Percentiles rank a stretch among this genome's conserved stretches.
phyloP scores from a whole-genome alignment of 1,140 invertebrate species.

The Bombus balteatus region DNA sequence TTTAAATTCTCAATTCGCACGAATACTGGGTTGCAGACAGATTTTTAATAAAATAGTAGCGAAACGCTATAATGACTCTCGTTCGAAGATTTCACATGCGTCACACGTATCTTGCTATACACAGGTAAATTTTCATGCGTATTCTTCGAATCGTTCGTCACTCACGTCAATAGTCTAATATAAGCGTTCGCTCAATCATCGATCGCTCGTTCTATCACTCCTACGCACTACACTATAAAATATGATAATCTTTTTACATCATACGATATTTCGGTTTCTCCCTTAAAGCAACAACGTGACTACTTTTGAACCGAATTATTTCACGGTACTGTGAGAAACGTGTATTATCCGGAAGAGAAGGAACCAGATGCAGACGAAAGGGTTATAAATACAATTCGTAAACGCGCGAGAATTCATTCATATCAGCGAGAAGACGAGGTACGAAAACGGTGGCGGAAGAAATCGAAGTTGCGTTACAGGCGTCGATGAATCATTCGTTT shows the following conservation, averaged over 20 bases:
- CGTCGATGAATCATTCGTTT: conserved; percentile 42
- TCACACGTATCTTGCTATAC: too few species aligned
- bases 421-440: background rate
- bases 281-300: background rate
- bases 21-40: too few species aligned
- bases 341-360: background rate
- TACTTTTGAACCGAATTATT: background rate
- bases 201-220: too few species aligned
- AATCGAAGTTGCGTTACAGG: background rate
- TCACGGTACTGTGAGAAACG: background rate
- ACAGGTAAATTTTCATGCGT: too few species aligned
- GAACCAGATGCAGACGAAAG: background rate
- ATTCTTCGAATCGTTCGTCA: too few species aligned
- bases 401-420: background rate
- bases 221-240: too few species aligned
- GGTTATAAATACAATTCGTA: background rate
- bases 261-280: background rate
- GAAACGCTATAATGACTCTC: too few species aligned
- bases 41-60: too few species aligned
- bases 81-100: too few species aligned
- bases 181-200: too few species aligned
- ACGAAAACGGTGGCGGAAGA: conserved; percentile 14
- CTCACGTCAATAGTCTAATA: too few species aligned
- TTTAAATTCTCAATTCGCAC: too few species aligned
- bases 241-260: background rate